A percentile compares a stretch with the other conserved stretches of the same genome.
Conservation (phyloP, 2,888 invertebrate species). For the Dichetophora obliterata region DNA sequence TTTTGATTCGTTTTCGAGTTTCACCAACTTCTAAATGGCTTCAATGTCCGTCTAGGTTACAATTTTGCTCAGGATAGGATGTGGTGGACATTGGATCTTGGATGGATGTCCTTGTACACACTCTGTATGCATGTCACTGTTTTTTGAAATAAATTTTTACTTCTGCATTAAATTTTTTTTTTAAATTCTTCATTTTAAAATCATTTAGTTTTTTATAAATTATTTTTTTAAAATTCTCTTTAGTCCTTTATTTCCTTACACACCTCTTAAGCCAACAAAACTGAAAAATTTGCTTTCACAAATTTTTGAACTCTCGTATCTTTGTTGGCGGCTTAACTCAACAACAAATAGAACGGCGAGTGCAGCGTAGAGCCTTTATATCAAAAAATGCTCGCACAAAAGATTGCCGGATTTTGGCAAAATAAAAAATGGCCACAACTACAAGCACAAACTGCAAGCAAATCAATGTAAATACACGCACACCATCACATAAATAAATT, state of each 20-base stretch:
- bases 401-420: constrained; percentile 48
- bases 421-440: constrained; percentile 27
- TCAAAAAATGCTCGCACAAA: constrained; percentile 38
- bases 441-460: background rate
- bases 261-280: constrained; percentile 44
- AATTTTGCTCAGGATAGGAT: too few species aligned
- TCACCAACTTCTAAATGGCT: background rate
- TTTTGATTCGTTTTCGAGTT: background rate
- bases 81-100: background rate
- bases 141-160: background rate
- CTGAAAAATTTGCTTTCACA: constrained; percentile 48
- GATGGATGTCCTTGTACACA: background rate
- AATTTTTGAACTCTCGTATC: constrained; percentile 57
- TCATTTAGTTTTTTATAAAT: background rate
- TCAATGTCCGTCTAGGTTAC: too few species aligned
- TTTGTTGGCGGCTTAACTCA: constrained; percentile 66
- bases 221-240: background rate
- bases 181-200: background rate
- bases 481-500: constrained; percentile 28
- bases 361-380: constrained; percentile 62
- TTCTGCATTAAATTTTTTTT: constrained; percentile 5
- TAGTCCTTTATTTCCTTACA: background rate
- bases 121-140: background rate
- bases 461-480: constrained; percentile 25
- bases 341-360: constrained; percentile 67